Evolutionary conservation across 2,888 invertebrate genomes (phyloP).

Genomic region (Nymphalis polychloros): DNA sequence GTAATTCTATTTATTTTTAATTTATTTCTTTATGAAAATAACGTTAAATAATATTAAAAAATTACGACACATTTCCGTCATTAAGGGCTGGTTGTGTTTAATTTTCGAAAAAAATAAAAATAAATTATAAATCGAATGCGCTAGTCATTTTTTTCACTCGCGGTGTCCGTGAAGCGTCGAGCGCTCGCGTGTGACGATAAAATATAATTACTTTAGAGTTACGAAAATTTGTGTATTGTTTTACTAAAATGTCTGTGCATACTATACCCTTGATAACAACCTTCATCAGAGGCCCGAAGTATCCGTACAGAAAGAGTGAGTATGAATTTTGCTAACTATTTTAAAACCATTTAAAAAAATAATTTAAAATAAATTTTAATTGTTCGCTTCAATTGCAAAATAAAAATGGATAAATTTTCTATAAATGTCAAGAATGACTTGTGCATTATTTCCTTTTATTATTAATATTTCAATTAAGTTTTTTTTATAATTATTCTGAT

Average conservation of each 20-base stretch:
- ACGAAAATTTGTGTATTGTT: conserved; percentile 39
- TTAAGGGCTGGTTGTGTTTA: conserved; percentile 17
- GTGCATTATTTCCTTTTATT: no score
- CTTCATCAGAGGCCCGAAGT: conserved; percentile 77
- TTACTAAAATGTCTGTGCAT: conserved; percentile 74
- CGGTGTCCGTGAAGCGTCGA: conserved; percentile 50
- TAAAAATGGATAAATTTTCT: no score
- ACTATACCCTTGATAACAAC: conserved; percentile 76
- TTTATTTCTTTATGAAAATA: neutral
- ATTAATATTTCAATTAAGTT: no score
- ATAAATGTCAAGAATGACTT: no score
- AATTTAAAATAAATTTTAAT: no score
- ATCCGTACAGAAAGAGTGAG: conserved; percentile 79
- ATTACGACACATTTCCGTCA: neutral
- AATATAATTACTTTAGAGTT: conserved; percentile 25
- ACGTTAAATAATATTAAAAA: neutral
- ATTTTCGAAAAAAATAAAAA: conserved; percentile 36
- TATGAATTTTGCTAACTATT: conserved; percentile 42
- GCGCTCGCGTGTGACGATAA: conserved; percentile 50
- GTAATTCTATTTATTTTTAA: neutral
- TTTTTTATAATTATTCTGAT: no score
- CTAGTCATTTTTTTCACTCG: conserved; percentile 69
- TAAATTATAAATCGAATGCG: conserved; percentile 61
- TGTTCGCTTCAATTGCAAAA: no score
- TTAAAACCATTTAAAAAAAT: neutral